Conservation (phyloP, 2,888 invertebrate genomes). For the Alloscopus bannaensis region DNA sequence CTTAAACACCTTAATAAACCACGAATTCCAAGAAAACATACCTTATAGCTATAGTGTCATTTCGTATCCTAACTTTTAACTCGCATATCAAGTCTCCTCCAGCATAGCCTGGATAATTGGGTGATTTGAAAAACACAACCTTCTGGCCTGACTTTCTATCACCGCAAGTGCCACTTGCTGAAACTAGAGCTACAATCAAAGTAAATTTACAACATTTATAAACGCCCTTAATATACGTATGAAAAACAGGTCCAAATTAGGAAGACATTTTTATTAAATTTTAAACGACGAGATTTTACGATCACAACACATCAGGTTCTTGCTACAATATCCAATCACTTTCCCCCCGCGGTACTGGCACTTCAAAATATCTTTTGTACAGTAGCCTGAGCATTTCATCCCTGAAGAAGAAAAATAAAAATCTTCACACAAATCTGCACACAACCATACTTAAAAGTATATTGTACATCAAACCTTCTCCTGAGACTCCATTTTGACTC, state of each 20-base stretch:
- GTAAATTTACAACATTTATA: constrained; percentile 6
- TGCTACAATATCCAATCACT: constrained; percentile 67
- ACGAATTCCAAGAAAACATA: too few species aligned
- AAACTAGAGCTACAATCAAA: constrained; percentile 47
- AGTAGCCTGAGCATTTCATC: constrained; percentile 69
- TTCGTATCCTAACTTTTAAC: constrained; percentile 60
- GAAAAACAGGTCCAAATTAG: not conserved
- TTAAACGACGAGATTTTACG: too few species aligned
- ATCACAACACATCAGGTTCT: constrained; percentile 67
- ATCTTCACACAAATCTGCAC: not conserved
- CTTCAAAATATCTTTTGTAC: constrained; percentile 61
- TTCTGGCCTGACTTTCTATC: constrained; percentile 52
- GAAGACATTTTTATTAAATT: not conserved
- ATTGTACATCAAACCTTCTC: constrained; percentile 16
- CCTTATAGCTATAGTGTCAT: constrained; percentile 65
- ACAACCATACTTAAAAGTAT: constrained; percentile 1
- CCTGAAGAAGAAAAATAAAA: constrained; percentile 44
- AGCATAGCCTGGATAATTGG: constrained; percentile 59
- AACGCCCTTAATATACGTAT: not conserved
- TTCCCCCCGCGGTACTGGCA: constrained; percentile 67
- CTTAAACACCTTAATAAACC: too few species aligned
- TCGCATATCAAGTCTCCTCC: constrained; percentile 66
- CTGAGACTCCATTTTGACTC: not conserved
- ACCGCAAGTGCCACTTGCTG: constrained; percentile 63
- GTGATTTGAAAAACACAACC: constrained; percentile 66